A percentile compares a stretch with the other conserved stretches of the same genome.
phyloP scores from a whole-genome alignment of 2,888 invertebrate genomes.

The Watsonalla cultraria region DNA sequence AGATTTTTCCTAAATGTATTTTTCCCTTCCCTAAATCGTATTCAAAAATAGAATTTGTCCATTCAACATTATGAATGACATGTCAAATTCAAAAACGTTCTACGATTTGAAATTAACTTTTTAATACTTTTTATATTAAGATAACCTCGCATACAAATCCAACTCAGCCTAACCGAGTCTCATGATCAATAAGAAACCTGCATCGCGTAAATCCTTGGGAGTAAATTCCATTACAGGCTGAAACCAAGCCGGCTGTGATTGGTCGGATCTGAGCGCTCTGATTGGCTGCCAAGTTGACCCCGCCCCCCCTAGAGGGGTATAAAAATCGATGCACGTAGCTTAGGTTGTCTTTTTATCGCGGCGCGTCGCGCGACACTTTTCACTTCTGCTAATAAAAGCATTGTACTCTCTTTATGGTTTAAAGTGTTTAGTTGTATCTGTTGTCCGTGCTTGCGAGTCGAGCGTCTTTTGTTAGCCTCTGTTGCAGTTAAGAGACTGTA shows the following conservation, averaged over 20 bases:
- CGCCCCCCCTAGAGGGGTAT: constrained; percentile 66
- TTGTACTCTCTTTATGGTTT: constrained; percentile 67
- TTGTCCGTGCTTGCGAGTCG: constrained; percentile 64
- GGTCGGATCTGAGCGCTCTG: constrained; percentile 68
- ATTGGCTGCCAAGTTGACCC: constrained; percentile 68
- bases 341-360: constrained; percentile 61
- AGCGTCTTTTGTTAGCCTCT: constrained; percentile 63
- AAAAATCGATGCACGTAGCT: constrained; percentile 71
- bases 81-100: too few relatives aligned
- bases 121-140: too few relatives aligned
- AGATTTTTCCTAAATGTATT: too few relatives aligned
- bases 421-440: constrained; percentile 74
- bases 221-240: constrained; percentile 76
- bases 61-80: too few relatives aligned
- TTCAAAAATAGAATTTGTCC: too few relatives aligned
- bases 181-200: constrained; percentile 8
- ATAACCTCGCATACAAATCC: too few relatives aligned
- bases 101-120: too few relatives aligned
- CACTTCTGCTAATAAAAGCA: constrained; percentile 70
- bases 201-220: constrained; percentile 22
- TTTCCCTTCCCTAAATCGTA: too few relatives aligned
- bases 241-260: constrained; percentile 52
- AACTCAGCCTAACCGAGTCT: neutral
- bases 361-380: constrained; percentile 64
- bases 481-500: constrained; percentile 58